Evolutionary conservation across 2,113 vertebrate species (phyloP).

Genomic region (Rana temporaria): DNA sequence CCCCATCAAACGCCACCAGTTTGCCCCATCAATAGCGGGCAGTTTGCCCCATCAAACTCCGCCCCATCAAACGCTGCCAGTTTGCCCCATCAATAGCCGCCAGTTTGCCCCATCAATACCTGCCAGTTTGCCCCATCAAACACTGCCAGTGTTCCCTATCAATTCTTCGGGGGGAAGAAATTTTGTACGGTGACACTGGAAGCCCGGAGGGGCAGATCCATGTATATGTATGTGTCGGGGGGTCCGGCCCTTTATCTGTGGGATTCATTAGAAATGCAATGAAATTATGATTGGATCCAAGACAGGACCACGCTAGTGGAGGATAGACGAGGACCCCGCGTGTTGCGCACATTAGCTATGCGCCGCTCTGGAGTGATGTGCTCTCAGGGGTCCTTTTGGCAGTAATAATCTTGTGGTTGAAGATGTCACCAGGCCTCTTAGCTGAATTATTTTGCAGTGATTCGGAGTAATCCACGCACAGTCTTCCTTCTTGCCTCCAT

Average conservation of each 20-base stretch:
- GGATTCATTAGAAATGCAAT: conserved; percentile 49
- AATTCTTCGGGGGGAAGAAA: conserved; percentile 8
- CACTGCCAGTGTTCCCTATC: too few relatives aligned
- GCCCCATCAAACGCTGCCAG: too few relatives aligned
- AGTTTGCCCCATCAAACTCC: too few relatives aligned
- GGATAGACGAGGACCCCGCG: conserved; percentile 27
- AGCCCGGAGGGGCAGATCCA: conserved; percentile 17
- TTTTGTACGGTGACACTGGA: neutral
- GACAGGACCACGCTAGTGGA: conserved; percentile 9
- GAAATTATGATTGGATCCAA: conserved; percentile 38
- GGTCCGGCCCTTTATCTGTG: neutral
- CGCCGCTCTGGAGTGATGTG: conserved; percentile 39
- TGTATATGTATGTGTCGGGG: conserved; percentile 29
- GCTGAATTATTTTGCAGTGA: conserved; percentile 47
- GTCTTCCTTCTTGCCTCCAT: conserved; percentile 27
- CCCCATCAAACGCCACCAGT: too few relatives aligned
- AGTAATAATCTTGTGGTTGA: conserved; percentile 55
- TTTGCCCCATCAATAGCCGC: too few relatives aligned
- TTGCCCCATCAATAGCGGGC: too few relatives aligned
- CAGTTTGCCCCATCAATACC: too few relatives aligned
- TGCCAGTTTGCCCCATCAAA: too few relatives aligned
- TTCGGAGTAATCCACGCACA: conserved; percentile 21
- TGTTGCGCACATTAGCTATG: conserved; percentile 40
- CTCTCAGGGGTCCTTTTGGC: conserved; percentile 38
- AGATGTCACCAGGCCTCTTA: conserved; percentile 53